A percentile compares a stretch with the other conserved stretches of the same genome.
Conservation (phyloP, 2,888 invertebrate genomes). For the Gymnocheta viridis region DNA sequence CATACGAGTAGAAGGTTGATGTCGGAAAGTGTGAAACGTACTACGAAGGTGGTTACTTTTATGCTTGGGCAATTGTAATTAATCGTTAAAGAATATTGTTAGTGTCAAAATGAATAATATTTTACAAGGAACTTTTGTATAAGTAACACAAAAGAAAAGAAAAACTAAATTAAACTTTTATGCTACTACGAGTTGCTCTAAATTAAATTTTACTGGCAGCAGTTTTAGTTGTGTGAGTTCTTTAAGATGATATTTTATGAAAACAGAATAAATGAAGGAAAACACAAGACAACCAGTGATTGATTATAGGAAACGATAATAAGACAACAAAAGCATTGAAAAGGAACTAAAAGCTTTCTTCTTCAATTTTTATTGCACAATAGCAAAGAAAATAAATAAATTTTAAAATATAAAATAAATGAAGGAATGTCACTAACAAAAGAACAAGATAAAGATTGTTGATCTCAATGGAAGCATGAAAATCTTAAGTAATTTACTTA, state of each 20-base stretch:
- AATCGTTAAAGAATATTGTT: constrained; percentile 20
- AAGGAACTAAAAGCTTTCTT: not conserved
- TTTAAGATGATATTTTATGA: constrained; percentile 26
- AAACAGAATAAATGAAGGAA: constrained; percentile 11
- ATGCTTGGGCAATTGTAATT: constrained; percentile 47
- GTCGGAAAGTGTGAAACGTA: not conserved
- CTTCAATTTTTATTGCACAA: constrained; percentile 13
- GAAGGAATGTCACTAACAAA: constrained; percentile 28
- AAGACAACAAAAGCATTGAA: constrained; percentile 13
- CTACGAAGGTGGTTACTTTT: not conserved
- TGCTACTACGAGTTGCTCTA: not conserved
- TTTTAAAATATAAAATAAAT: constrained; percentile 17
- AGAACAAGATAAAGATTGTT: not conserved
- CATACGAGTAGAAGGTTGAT: not conserved
- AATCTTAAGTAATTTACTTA: not conserved
- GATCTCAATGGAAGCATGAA: not conserved
- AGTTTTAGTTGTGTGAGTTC: not conserved
- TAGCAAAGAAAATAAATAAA: constrained; percentile 34
- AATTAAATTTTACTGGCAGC: constrained; percentile 21
- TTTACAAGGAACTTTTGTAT: not conserved
- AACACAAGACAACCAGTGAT: constrained; percentile 47
- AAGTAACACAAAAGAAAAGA: not conserved
- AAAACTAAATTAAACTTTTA: not conserved
- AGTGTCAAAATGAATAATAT: constrained; percentile 9
- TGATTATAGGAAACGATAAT: constrained; percentile 51